A percentile compares a stretch with the other conserved stretches of the same genome.
phyloP scores from a whole-genome alignment of 1,140 invertebrate genomes.

The Frieseomelitta varia region DNA sequence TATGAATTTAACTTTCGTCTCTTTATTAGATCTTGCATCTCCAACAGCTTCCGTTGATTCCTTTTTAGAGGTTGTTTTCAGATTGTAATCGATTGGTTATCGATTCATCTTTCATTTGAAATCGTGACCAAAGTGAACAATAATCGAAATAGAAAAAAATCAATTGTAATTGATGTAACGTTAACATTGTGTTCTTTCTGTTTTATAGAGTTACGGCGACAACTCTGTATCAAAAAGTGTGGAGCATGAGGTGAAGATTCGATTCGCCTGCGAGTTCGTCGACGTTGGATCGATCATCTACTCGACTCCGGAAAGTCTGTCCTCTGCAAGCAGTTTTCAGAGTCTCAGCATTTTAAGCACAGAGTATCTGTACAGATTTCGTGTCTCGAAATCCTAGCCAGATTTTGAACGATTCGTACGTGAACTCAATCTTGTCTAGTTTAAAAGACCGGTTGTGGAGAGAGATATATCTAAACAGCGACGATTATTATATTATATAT shows the following conservation, averaged over 20 bases:
- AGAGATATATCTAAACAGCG: conserved; percentile 60
- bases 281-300: conserved; percentile 56
- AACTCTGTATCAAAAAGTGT: conserved; percentile 28
- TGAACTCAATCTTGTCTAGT: conserved; percentile 65
- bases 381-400: conserved; percentile 36
- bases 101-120: not conserved
- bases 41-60: not conserved
- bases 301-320: conserved; percentile 63
- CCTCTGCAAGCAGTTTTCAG: conserved; percentile 74
- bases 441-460: conserved; percentile 70
- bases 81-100: too few relatives aligned
- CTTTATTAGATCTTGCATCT: not conserved
- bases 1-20: not conserved
- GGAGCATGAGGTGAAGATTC: conserved; percentile 74
- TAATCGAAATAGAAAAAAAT: not conserved
- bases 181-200: not conserved
- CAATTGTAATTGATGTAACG: not conserved
- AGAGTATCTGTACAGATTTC: conserved; percentile 66
- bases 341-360: conserved; percentile 71
- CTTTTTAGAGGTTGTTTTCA: not conserved
- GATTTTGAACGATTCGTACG: conserved; percentile 60
- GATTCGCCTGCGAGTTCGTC: conserved; percentile 71
- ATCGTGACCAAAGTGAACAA: not conserved
- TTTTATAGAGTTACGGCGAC: conserved; percentile 65
- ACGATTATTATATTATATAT: too few relatives aligned